Conservation (phyloP, 1,140 invertebrate genomes). For the Trachelipus rathkii region DNA sequence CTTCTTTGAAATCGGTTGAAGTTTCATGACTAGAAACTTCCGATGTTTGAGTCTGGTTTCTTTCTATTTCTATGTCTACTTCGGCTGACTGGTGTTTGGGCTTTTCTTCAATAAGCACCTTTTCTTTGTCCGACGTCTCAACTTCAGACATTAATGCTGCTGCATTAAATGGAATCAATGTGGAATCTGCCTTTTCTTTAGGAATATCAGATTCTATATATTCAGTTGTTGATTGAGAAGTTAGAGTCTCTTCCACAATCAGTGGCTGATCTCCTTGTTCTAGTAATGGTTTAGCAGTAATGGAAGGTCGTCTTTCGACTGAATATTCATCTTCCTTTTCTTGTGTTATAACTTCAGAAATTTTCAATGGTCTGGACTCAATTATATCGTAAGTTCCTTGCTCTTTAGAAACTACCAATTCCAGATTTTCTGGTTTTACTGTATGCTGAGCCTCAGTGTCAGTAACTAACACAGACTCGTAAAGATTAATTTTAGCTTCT, state of each 20-base stretch:
- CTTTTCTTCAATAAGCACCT: conserved; percentile 28
- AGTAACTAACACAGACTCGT: not conserved
- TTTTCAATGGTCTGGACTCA: conserved; percentile 27
- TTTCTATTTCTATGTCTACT: conserved; percentile 30
- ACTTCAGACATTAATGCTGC: conserved; percentile 43
- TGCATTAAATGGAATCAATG: conserved; percentile 32
- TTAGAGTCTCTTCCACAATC: not conserved
- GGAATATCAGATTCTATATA: conserved; percentile 27
- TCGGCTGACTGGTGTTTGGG: conserved; percentile 20
- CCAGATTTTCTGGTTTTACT: not conserved
- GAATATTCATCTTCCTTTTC: not conserved
- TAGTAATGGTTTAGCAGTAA: not conserved
- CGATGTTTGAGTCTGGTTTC: conserved; percentile 8
- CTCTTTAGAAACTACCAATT: not conserved
- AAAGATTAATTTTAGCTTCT: not conserved
- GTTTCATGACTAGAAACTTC: not conserved
- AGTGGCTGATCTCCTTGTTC: not conserved
- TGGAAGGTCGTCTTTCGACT: not conserved
- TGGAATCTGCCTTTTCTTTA: conserved; percentile 29
- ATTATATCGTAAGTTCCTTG: conserved; percentile 51
- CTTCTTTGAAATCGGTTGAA: not conserved
- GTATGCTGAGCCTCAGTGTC: not conserved
- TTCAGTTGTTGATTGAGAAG: not conserved
- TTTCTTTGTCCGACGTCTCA: conserved; percentile 38
- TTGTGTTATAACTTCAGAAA: conserved; percentile 45